phyloP scores from a whole-genome alignment of 2,888 invertebrate species.

The Sicus ferrugineus region DNA sequence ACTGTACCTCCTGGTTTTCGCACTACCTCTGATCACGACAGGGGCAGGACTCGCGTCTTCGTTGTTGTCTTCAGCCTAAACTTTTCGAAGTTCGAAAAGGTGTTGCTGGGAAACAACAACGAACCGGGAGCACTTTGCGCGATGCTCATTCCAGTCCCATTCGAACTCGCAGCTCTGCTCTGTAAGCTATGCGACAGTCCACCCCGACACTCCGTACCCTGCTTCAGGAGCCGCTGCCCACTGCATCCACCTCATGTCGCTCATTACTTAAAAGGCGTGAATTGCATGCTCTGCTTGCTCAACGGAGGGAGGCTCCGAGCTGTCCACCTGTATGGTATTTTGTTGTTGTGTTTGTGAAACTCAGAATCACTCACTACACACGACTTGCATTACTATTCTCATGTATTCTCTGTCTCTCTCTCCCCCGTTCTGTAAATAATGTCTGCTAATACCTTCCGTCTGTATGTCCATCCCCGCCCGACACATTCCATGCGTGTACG shows the following conservation, averaged over 20 bases:
- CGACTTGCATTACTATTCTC: background rate
- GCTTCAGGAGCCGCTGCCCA: background rate
- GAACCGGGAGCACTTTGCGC: too few relatives aligned
- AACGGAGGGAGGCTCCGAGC: background rate
- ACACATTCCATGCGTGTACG: conserved; percentile 3
- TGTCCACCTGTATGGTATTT: background rate
- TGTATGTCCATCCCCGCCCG: conserved; percentile 5
- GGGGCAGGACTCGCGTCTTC: too few relatives aligned
- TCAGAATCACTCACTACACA: background rate
- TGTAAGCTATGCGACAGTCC: background rate
- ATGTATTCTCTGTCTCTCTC: conserved; percentile 19
- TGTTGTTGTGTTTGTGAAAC: background rate
- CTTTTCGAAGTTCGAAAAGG: too few relatives aligned
- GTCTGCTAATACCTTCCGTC: background rate
- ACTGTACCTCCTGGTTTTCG: too few relatives aligned
- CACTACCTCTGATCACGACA: too few relatives aligned
- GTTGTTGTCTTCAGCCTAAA: too few relatives aligned
- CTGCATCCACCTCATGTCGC: too few relatives aligned
- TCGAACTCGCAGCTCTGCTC: background rate
- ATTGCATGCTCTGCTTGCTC: conserved; percentile 23
- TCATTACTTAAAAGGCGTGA: too few relatives aligned
- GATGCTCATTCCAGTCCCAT: too few relatives aligned
- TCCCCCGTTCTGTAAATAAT: conserved; percentile 27
- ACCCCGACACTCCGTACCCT: background rate
- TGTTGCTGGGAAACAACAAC: too few relatives aligned